Evolutionary conservation across 2,888 invertebrate species (phyloP).

Genomic region (Byasa hedistus): DNA sequence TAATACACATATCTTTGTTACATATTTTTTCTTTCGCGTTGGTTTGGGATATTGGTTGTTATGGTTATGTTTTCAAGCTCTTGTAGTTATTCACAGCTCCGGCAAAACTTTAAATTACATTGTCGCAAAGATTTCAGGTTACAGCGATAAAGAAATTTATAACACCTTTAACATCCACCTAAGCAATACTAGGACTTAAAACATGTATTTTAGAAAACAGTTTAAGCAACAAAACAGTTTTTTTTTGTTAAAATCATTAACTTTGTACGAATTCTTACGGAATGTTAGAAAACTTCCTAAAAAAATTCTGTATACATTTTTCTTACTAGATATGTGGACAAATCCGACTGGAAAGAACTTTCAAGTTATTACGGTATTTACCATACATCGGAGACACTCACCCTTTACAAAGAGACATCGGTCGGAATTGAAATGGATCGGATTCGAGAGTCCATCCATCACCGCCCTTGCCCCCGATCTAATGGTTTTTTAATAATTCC

Average conservation of each 20-base stretch:
- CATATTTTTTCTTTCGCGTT: slow-evolving; percentile 10
- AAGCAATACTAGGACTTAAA: not conserved
- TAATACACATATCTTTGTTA: slow-evolving; percentile 39
- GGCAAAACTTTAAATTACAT: no score
- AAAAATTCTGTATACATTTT: not conserved
- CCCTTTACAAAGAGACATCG: slow-evolving; percentile 65
- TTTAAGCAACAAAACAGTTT: not conserved
- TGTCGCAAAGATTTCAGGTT: no score
- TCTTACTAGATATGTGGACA: slow-evolving; percentile 32
- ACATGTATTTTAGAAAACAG: not conserved
- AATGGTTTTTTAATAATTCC: slow-evolving; percentile 79
- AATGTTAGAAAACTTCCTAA: not conserved
- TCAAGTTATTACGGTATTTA: slow-evolving; percentile 42
- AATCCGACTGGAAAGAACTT: slow-evolving; percentile 42
- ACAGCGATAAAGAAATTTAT: not conserved
- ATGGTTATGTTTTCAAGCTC: no score
- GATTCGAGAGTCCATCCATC: slow-evolving; percentile 75
- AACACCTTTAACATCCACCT: not conserved
- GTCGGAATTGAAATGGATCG: slow-evolving; percentile 78
- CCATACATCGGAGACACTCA: slow-evolving; percentile 64
- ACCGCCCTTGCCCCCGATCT: slow-evolving; percentile 66
- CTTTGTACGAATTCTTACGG: not conserved
- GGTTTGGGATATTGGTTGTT: not conserved
- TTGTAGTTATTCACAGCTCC: no score
- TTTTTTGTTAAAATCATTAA: not conserved